Conservation (phyloP, 2,888 invertebrate species). For the Cabera pusaria region DNA sequence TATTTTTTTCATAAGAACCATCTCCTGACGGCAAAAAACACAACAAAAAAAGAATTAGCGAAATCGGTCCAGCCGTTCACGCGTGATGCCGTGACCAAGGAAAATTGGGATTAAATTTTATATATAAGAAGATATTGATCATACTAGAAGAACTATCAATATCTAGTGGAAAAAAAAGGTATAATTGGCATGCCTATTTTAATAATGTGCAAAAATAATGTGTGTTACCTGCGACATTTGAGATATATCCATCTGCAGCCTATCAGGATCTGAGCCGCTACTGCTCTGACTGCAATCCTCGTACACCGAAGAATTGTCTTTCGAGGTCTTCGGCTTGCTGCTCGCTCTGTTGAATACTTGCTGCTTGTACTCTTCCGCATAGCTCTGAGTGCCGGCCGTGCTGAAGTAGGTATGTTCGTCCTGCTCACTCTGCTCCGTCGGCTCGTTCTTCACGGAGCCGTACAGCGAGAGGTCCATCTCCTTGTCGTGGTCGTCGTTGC, state of each 20-base stretch:
- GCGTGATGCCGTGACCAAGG: too few species aligned
- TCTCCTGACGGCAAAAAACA: too few species aligned
- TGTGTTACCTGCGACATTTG: constrained; percentile 76
- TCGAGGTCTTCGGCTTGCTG: constrained; percentile 54
- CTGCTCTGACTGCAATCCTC: constrained; percentile 86
- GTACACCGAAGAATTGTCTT: constrained; percentile 78
- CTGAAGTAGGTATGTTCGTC: constrained; percentile 51
- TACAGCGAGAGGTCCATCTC: constrained; percentile 79
- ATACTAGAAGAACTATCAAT: too few species aligned
- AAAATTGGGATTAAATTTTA: too few species aligned
- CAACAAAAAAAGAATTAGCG: too few species aligned
- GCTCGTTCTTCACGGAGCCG: constrained; percentile 66
- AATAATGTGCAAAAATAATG: too few species aligned
- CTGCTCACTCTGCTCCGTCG: constrained; percentile 51
- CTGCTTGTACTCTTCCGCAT: constrained; percentile 66
- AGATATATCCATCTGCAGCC: constrained; percentile 88
- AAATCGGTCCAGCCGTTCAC: too few species aligned
- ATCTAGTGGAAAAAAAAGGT: too few species aligned
- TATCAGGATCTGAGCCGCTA: constrained; percentile 89
- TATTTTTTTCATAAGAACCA: too few species aligned
- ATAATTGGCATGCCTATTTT: too few species aligned
- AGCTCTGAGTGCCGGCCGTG: constrained; percentile 50
- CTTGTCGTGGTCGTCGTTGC: constrained; percentile 70
- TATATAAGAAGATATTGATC: too few species aligned
- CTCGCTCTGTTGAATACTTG: constrained; percentile 56